Conservation (phyloP, 2,888 invertebrate genomes). For the Chaetoderma sp. region DNA sequence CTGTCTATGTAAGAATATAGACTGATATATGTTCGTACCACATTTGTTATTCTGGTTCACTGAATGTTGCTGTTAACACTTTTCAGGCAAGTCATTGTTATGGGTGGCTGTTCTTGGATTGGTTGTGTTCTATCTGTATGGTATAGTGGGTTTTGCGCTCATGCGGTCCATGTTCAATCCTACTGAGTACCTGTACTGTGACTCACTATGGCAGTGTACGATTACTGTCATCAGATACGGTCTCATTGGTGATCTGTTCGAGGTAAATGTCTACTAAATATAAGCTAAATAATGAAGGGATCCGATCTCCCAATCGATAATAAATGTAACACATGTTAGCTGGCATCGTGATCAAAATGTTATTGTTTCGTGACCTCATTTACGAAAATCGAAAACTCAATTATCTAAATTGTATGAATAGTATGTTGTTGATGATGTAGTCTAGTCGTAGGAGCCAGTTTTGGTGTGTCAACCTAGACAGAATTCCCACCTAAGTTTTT, state of each 20-base stretch:
- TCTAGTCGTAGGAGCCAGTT: no score
- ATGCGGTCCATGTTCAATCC: slow-evolving; percentile 67
- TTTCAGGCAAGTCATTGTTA: slow-evolving; percentile 64
- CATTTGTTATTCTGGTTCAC: no score
- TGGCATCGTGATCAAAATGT: not conserved
- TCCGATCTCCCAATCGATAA: not conserved
- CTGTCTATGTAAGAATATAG: no score
- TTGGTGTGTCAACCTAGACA: no score
- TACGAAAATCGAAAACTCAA: not conserved
- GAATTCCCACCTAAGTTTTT: no score
- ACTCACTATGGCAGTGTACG: slow-evolving; percentile 67
- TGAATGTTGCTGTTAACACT: no score
- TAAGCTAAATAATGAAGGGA: not conserved
- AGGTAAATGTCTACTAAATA: slow-evolving; percentile 49
- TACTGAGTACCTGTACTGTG: slow-evolving; percentile 63
- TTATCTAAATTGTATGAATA: not conserved
- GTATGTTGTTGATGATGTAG: not conserved
- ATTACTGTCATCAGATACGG: slow-evolving; percentile 68
- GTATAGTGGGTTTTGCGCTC: slow-evolving; percentile 67
- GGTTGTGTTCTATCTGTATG: slow-evolving; percentile 69
- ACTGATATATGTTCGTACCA: no score
- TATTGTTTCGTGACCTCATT: not conserved
- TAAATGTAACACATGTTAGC: not conserved
- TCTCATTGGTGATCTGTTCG: slow-evolving; percentile 67
- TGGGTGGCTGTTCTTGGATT: slow-evolving; percentile 69